Percentiles rank a stretch among this genome's conserved stretches.
Evolutionary conservation across 2,797 vertebrate genomes (phyloP).

Genomic region (Pseudochirops corinnae): DNA sequence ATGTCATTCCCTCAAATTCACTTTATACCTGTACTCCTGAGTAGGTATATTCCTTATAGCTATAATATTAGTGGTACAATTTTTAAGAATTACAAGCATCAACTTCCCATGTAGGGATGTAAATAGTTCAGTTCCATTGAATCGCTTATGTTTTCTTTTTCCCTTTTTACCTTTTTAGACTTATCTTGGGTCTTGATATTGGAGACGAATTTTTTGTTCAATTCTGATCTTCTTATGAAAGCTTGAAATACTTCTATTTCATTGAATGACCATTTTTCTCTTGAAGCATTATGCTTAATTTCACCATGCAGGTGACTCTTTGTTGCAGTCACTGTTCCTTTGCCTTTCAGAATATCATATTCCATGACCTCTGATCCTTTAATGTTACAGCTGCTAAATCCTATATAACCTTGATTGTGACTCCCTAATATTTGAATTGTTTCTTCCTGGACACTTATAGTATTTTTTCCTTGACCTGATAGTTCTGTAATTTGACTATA

Average conservation of each 20-base stretch:
- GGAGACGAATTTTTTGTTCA: neutral
- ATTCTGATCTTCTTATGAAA: neutral
- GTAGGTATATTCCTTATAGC: too few species aligned
- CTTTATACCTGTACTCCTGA: too few species aligned
- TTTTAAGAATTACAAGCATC: too few species aligned
- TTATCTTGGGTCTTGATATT: neutral
- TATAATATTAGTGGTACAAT: too few species aligned
- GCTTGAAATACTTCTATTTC: neutral
- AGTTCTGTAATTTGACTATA: too few species aligned
- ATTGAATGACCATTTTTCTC: neutral
- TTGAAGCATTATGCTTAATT: neutral
- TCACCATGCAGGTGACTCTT: neutral
- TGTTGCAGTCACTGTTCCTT: neutral
- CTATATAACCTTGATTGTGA: neutral
- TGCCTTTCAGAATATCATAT: neutral
- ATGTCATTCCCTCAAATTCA: too few species aligned
- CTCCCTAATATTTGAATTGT: neutral
- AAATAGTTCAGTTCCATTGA: neutral
- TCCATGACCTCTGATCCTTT: neutral
- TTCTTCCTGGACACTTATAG: too few species aligned
- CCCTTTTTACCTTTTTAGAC: neutral
- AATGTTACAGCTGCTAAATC: neutral
- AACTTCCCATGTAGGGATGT: too few species aligned
- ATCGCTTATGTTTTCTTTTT: neutral
- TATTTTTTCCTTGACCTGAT: too few species aligned